phyloP scores from a whole-genome alignment of 2,797 vertebrate genomes.

The Sebastes umbrosus region DNA sequence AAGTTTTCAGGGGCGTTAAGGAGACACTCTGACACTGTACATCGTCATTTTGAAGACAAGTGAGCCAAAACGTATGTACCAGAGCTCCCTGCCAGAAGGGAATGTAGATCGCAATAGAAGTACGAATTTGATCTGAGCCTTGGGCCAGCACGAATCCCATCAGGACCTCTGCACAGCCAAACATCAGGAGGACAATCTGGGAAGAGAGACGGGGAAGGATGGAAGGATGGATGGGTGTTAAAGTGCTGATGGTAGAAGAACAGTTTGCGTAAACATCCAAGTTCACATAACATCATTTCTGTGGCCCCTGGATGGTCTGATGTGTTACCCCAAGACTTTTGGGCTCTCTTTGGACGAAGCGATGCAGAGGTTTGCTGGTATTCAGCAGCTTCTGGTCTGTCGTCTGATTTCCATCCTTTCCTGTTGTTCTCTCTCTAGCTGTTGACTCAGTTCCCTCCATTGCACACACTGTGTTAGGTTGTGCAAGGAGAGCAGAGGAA shows the following conservation, averaged over 20 bases:
- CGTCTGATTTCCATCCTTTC: not conserved
- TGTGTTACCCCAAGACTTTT: slow-evolving; percentile 67
- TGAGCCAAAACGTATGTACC: slow-evolving; percentile 43
- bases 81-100: slow-evolving; percentile 71
- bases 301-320: not conserved
- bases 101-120: slow-evolving; percentile 11
- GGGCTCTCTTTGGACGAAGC: slow-evolving; percentile 64
- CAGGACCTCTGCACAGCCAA: slow-evolving; percentile 69
- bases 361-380: slow-evolving; percentile 70
- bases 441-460: slow-evolving; percentile 53
- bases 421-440: not conserved
- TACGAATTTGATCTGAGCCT: fast-evolving
- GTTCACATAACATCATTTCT: not conserved
- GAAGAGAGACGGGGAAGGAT: not conserved
- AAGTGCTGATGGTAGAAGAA: not conserved
- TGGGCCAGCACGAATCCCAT: slow-evolving; percentile 51
- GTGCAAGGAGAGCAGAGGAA: not conserved
- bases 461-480: not conserved
- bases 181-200: slow-evolving; percentile 66
- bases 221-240: not conserved
- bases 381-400: not conserved
- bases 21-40: not conserved
- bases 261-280: not conserved
- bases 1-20: not conserved
- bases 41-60: not conserved